Percentiles rank a stretch among this genome's conserved stretches.
Conservation (phyloP, 2,113 vertebrate genomes). For the Eolophus roseicapilla region DNA sequence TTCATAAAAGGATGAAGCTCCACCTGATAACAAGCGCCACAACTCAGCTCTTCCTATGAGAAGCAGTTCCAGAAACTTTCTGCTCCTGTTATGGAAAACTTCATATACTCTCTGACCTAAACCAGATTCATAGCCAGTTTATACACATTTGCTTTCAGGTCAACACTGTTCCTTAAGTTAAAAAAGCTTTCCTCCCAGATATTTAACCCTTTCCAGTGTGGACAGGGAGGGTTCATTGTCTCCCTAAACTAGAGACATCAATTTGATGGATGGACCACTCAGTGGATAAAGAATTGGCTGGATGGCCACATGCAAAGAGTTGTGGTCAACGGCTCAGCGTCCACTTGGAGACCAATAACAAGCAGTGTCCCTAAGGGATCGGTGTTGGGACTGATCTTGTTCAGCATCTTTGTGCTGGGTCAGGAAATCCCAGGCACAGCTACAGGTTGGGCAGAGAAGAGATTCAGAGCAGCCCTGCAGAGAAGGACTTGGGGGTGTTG, state of each 20-base stretch:
- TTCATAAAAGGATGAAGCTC: background rate
- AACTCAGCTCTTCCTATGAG: background rate
- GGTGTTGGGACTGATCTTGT: accelerated
- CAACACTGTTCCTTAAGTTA: background rate
- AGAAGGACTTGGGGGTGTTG: too few species aligned
- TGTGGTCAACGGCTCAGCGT: background rate
- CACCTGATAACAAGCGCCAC: background rate
- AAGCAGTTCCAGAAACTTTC: background rate
- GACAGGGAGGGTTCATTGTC: background rate
- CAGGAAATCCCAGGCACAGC: too few species aligned
- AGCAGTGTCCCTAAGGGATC: background rate
- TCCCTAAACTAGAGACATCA: background rate
- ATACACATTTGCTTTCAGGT: background rate
- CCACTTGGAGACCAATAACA: background rate
- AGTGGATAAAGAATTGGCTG: background rate
- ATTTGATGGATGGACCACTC: background rate
- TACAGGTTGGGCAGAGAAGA: too few species aligned
- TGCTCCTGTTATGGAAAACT: background rate
- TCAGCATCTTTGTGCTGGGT: background rate
- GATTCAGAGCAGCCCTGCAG: too few species aligned
- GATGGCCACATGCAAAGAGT: background rate
- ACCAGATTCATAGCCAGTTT: background rate
- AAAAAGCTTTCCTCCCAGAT: background rate
- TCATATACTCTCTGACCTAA: background rate
- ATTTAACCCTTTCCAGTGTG: background rate